phyloP scores from a whole-genome alignment of 2,797 vertebrate species.

The Vireo griseus region DNA sequence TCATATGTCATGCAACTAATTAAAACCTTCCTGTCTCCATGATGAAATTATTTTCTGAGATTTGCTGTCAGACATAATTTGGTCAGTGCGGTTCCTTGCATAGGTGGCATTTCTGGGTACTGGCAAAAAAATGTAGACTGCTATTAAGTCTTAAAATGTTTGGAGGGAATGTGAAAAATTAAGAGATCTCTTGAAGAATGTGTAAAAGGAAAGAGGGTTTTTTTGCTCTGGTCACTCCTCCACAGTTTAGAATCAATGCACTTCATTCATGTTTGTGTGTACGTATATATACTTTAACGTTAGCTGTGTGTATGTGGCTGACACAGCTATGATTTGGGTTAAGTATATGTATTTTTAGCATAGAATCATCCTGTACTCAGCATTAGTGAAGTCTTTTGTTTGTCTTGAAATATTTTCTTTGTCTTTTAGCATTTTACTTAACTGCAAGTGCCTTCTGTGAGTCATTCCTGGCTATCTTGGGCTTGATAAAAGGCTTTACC shows the following conservation, averaged over 20 bases:
- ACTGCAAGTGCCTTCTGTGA: not conserved
- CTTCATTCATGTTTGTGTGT: not conserved
- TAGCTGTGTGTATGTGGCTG: not conserved
- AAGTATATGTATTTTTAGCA: not conserved
- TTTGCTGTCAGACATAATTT: fast-evolving
- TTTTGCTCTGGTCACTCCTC: not conserved
- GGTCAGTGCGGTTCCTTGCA: not conserved
- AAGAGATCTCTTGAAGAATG: not conserved
- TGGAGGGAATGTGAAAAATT: not conserved
- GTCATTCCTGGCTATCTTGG: not conserved
- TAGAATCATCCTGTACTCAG: not conserved
- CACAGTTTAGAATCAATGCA: not conserved
- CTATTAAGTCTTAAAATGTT: not conserved
- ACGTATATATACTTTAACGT: fast-evolving
- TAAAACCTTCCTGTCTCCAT: not conserved
- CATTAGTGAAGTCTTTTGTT: not conserved
- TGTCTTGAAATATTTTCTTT: not conserved
- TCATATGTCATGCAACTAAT: not conserved
- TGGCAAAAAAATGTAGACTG: not conserved
- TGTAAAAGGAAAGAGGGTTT: not conserved
- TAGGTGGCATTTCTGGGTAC: not conserved
- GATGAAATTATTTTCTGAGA: not conserved
- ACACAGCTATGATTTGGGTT: not conserved
- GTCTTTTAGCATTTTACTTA: not conserved
- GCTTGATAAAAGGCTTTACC: not conserved